These are phyloP conservation scores for Apomyelois bistriatella DNA, from an alignment of 2,888 invertebrate species.

Conservation along the genomic window DNA sequence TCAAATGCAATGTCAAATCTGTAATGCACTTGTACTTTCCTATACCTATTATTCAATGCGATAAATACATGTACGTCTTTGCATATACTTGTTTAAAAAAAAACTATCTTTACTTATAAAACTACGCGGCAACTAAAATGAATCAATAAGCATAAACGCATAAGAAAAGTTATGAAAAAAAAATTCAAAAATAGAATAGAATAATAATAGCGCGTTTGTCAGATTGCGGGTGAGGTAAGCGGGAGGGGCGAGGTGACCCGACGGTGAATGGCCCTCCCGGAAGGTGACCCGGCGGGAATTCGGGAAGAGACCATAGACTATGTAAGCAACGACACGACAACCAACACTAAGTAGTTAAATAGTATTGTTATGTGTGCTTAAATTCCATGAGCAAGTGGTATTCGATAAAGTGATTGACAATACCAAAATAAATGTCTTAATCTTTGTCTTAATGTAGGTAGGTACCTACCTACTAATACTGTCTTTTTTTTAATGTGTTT, in stretches of 20 bases:
- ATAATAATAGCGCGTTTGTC: constrained; percentile 26
- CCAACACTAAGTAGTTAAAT: background rate
- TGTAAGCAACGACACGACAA: background rate
- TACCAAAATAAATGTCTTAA: too few species aligned
- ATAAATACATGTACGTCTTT: background rate
- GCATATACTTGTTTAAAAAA: background rate
- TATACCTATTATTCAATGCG: too few species aligned
- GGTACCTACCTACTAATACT: too few species aligned
- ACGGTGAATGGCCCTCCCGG: constrained; percentile 10
- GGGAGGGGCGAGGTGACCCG: constrained; percentile 10
- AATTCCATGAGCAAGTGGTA: background rate
- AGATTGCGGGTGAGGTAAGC: constrained; percentile 19
- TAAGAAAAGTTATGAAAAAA: background rate
- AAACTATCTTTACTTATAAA: background rate
- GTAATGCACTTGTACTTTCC: background rate
- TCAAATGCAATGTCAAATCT: background rate
- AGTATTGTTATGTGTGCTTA: background rate
- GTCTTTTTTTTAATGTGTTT: too few species aligned
- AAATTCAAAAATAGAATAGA: constrained; percentile 4
- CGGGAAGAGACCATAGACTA: constrained; percentile 8
- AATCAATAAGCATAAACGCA: background rate
- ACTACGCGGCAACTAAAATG: background rate
- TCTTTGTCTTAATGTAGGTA: too few species aligned
- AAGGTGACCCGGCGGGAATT: constrained; percentile 54
- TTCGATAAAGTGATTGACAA: too few species aligned